Evolutionary conservation across 2,888 invertebrate genomes (phyloP), one percentile per base, ranked within the genome.

Genomic region (Entomobrya multifasciata): DNA sequence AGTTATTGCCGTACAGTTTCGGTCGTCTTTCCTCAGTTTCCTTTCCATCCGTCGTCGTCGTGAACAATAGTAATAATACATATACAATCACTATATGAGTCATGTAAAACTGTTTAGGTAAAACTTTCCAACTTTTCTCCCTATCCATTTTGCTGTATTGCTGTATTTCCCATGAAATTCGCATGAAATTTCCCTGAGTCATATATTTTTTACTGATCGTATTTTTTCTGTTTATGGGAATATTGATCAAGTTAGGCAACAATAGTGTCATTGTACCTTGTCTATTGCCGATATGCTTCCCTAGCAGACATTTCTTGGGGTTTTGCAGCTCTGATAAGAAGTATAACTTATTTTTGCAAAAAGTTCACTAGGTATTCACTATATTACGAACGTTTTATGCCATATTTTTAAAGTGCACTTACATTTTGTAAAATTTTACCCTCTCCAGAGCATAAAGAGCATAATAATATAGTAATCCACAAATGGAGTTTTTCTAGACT

Each of bases 181-280:
- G 8, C 36, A 36, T 36, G 36, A 82, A 82, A 27, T 82, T 74
- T 82, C 22, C 74, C 82, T 82, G 82, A 82, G 82, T 82, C 82
- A 82, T 70, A 52, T 20, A 67, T 67, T 79, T 62, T 81, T 82
- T 74, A 74, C 57, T 72, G 55, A 62, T 27, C 57, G 57, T 70
- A 70, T 70, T 80, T 72, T 81, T 27, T 49, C 41, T 27, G 30
- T 79, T 79, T 65, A 52, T 79, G 60, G 79, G 47, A 67, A 52
- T 79, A 79, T 49, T 67, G 57, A 70, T 70, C 67, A 70, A 17
- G 36, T 25, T 44, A 36, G 22, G 60, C 60, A 60, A 44, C 44
- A 25, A 25, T 27, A 20, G 22, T 52, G 17, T 6, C 62, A 27
- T 8, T 65, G 62, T 30, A 13, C 30, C 20, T 25, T 27, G 15